These are phyloP conservation scores for Calliopum simillimum DNA, from an alignment of 2,888 invertebrate genomes.

Conservation along the genomic window DNA sequence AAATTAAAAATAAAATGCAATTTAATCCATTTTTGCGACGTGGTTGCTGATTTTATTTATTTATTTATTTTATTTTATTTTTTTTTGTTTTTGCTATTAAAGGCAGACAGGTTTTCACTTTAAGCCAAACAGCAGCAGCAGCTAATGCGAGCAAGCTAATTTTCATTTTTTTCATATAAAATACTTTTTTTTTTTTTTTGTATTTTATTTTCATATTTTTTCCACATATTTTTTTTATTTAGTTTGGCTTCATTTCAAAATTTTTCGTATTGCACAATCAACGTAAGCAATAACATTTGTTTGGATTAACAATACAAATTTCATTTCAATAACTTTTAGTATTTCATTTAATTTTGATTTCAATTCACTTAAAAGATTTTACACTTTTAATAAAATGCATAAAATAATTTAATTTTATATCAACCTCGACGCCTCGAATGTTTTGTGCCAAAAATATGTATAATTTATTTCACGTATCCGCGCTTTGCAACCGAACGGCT, in stretches of 20 bases:
- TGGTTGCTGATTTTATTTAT: not conserved
- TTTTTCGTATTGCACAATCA: slow-evolving; percentile 1
- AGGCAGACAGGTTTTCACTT: not conserved
- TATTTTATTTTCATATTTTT: too few species aligned
- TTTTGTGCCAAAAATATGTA: slow-evolving; percentile 42
- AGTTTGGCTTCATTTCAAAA: not conserved
- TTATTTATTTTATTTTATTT: slow-evolving; percentile 19
- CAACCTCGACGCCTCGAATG: slow-evolving; percentile 43
- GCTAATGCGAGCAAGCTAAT: too few species aligned
- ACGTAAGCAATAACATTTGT: not conserved
- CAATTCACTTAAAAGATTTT: not conserved
- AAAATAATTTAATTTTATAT: not conserved
- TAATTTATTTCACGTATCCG: slow-evolving; percentile 27
- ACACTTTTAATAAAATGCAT: not conserved
- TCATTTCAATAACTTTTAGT: not conserved
- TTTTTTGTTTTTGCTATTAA: slow-evolving; percentile 19
- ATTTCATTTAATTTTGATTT: not conserved
- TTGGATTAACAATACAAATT: not conserved
- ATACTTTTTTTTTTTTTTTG: too few species aligned
- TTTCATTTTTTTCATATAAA: too few species aligned
- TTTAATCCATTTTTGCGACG: too few species aligned
- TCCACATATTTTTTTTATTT: too few species aligned
- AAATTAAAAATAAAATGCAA: too few species aligned
- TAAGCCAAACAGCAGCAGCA: too few species aligned
- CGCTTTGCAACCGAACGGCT: slow-evolving; percentile 50